phyloP scores from a whole-genome alignment of 2,113 vertebrate species.

The Notarius lentiginosus region DNA sequence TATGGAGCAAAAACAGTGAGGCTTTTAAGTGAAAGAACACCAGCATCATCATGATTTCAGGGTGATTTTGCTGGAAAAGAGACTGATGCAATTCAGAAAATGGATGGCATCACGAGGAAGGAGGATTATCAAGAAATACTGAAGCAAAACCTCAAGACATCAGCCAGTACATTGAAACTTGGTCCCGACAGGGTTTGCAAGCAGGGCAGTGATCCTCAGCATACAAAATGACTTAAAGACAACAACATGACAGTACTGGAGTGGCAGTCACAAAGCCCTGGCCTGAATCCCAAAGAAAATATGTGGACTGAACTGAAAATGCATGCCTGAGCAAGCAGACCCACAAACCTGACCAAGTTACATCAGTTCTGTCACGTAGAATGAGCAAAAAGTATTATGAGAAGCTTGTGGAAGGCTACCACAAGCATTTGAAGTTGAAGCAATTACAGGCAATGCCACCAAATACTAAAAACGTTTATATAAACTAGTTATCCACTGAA shows the following conservation, averaged over 20 bases:
- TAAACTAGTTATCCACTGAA: not conserved
- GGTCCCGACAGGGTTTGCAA: not conserved
- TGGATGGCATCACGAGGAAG: not conserved
- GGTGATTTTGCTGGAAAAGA: not conserved
- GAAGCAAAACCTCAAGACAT: not conserved
- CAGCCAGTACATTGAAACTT: not conserved
- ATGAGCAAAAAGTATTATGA: not conserved
- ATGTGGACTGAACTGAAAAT: not conserved
- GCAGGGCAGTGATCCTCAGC: not conserved
- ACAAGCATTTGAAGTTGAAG: not conserved
- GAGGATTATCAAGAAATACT: not conserved
- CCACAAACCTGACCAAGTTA: not conserved
- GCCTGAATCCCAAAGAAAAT: not conserved
- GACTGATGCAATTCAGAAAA: not conserved
- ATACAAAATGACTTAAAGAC: not conserved
- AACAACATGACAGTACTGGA: not conserved
- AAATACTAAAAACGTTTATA: not conserved
- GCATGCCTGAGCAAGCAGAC: not conserved
- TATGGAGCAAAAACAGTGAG: not conserved
- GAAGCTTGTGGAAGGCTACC: not conserved
- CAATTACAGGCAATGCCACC: not conserved
- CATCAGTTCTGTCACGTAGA: not conserved
- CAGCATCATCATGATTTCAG: not conserved
- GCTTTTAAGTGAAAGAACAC: no score
- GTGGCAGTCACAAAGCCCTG: not conserved